phyloP scores from a whole-genome alignment of 2,797 vertebrate species.

The Enteromius radiatus region DNA sequence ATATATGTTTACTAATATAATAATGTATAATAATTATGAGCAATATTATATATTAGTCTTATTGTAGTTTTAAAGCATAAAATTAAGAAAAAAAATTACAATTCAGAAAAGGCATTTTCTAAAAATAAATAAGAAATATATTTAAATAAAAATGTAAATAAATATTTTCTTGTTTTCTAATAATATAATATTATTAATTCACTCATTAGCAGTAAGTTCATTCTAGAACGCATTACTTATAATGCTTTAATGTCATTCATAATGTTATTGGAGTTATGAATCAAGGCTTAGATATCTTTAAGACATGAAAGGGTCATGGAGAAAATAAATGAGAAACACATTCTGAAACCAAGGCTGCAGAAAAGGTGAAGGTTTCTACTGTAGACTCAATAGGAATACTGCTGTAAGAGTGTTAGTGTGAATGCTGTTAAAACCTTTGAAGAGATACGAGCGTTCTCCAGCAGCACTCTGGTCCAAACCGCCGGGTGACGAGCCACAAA shows the following conservation, averaged over 20 bases:
- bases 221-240: neutral
- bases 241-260: neutral
- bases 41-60: neutral
- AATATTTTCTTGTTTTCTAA: too few species aligned
- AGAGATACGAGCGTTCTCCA: constrained; percentile 94
- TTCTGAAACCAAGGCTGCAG: neutral
- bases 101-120: neutral
- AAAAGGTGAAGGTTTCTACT: neutral
- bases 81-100: too few species aligned
- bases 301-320: neutral
- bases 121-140: neutral
- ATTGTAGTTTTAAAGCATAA: neutral
- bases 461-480: constrained; percentile 94
- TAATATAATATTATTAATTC: neutral
- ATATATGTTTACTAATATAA: neutral
- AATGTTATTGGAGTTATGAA: neutral
- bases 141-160: too few species aligned
- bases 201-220: neutral
- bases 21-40: neutral
- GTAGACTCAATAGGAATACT: neutral
- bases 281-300: neutral
- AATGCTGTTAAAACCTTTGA: constrained; percentile 84
- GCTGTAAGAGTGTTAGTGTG: neutral
- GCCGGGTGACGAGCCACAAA: constrained; percentile 96
- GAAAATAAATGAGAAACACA: neutral